Conservation (phyloP, 1,140 invertebrate genomes). For the Eulimnadia texana region DNA sequence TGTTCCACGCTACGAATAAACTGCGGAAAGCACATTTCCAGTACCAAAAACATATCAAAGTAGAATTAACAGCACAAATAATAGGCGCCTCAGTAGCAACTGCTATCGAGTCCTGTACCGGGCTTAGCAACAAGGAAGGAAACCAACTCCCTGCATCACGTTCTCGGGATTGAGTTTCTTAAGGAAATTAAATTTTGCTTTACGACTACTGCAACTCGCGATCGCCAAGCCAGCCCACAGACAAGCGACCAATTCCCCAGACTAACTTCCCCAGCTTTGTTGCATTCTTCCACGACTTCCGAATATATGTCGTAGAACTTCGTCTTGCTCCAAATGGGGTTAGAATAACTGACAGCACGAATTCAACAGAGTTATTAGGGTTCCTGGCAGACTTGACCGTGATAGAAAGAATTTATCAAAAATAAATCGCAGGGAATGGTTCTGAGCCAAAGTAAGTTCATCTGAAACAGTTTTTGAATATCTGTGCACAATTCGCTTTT, state of each 20-base stretch:
- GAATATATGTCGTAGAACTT: too few species aligned
- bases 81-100: background rate
- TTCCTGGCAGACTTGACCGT: background rate
- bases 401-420: background rate
- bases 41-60: background rate
- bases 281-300: too few species aligned
- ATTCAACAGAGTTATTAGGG: background rate
- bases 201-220: too few species aligned
- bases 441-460: too few species aligned
- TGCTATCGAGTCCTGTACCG: background rate
- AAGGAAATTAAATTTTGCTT: background rate
- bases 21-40: background rate
- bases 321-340: too few species aligned
- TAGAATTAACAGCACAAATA: background rate
- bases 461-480: too few species aligned
- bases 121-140: background rate
- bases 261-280: too few species aligned
- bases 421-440: conserved; percentile 18
- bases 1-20: background rate
- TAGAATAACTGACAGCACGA: too few species aligned
- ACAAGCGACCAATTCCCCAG: too few species aligned
- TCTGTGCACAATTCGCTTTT: too few species aligned
- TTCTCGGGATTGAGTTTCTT: background rate
- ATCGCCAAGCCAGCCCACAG: too few species aligned
- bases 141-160: background rate